These are phyloP conservation scores for Dorcus hopei DNA, from an alignment of 2,888 invertebrate species.

Conservation along the genomic window DNA sequence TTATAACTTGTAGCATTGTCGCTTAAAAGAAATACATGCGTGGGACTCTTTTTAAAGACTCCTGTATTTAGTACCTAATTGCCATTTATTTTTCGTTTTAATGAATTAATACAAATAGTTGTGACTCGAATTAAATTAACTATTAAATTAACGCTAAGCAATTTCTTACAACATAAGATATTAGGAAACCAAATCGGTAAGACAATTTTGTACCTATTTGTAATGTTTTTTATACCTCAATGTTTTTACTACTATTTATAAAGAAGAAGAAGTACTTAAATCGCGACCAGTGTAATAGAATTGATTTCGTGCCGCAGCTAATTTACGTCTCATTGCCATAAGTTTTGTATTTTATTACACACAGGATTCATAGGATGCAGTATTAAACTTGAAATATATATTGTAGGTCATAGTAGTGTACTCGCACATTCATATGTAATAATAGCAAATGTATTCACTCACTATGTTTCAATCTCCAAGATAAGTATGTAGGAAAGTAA, in stretches of 20 bases:
- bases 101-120: constrained; percentile 4
- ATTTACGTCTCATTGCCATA: not conserved
- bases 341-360: too few relatives aligned
- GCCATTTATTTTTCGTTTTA: constrained; percentile 12
- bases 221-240: constrained; percentile 45
- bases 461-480: too few relatives aligned
- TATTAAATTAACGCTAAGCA: not conserved
- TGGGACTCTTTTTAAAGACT: too few relatives aligned
- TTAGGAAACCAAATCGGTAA: not conserved
- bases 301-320: constrained; percentile 5
- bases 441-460: too few relatives aligned
- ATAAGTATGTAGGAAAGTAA: not conserved
- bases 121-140: not conserved
- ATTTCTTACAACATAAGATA: not conserved
- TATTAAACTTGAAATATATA: too few relatives aligned
- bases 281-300: not conserved
- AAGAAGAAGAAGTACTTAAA: constrained; percentile 39
- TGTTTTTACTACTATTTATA: constrained; percentile 31
- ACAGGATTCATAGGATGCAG: not conserved
- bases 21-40: too few relatives aligned
- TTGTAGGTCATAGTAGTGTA: too few relatives aligned
- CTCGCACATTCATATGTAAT: too few relatives aligned
- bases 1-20: too few relatives aligned
- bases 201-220: constrained; percentile 38
- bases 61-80: constrained; percentile 6